phyloP scores from a whole-genome alignment of 2,113 vertebrate genomes.

The Ciconia boyciana region DNA sequence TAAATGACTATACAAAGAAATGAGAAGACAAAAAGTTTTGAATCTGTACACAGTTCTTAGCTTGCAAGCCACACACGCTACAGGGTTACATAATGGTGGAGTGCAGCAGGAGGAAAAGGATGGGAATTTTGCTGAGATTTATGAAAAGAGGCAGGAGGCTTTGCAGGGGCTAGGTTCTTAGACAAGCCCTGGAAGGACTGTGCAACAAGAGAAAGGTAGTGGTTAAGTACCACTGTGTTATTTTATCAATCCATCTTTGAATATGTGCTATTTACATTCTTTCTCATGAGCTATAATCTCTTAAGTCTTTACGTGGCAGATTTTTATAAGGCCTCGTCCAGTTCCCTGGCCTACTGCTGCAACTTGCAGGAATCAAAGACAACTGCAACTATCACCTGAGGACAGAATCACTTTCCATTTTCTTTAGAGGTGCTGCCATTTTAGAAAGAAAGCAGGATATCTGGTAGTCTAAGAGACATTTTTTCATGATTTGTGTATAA shows the following conservation, averaged over 20 bases:
- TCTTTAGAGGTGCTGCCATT: background rate
- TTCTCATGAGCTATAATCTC: background rate
- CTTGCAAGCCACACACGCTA: rapidly evolving
- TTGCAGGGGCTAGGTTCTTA: background rate
- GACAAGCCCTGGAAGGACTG: background rate
- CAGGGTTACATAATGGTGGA: background rate
- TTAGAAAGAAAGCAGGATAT: background rate
- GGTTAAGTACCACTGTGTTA: background rate
- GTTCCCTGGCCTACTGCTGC: background rate
- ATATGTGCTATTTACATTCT: background rate
- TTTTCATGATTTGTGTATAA: background rate
- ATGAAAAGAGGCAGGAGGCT: background rate
- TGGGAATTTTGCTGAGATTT: background rate
- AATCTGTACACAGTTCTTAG: background rate
- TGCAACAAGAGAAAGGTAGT: background rate
- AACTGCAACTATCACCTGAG: background rate
- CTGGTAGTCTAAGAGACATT: background rate
- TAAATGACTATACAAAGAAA: background rate
- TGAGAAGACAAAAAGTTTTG: background rate
- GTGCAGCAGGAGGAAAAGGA: background rate
- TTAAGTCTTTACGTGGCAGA: background rate
- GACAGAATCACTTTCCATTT: background rate
- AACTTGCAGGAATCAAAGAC: background rate
- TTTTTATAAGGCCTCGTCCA: background rate
- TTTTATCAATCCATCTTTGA: background rate